Conservation (phyloP, 2,888 invertebrate species). For the Ormyrus thymus region DNA sequence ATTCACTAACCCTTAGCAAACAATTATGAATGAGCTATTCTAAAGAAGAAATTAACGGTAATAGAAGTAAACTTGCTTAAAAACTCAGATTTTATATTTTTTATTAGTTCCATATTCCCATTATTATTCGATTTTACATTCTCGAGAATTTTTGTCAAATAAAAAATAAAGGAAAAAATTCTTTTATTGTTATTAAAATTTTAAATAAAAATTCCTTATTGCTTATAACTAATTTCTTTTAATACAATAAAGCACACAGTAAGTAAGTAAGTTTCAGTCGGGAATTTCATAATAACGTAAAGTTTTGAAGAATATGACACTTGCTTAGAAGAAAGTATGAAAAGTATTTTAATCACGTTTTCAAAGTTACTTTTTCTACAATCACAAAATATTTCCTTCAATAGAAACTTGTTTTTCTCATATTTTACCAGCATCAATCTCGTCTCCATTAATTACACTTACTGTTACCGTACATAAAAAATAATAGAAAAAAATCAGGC, state of each 20-base stretch:
- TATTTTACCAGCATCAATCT: neutral
- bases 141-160: neutral
- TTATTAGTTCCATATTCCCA: no score
- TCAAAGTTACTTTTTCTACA: neutral
- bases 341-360: constrained; percentile 40
- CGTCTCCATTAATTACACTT: neutral
- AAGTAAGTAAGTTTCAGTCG: constrained; percentile 30
- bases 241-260: neutral
- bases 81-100: no score
- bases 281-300: constrained; percentile 28
- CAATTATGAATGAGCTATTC: no score
- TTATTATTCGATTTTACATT: no score
- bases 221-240: constrained; percentile 14
- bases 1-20: no score
- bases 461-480: no score
- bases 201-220: neutral
- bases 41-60: no score
- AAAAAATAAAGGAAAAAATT: neutral
- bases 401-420: neutral
- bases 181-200: neutral
- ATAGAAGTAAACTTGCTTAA: no score
- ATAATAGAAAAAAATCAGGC: neutral
- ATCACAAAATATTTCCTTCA: neutral
- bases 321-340: constrained; percentile 21
- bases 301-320: constrained; percentile 26